These are phyloP conservation scores for Vanessa cardui DNA, from an alignment of 2,888 invertebrate genomes.

Conservation along the genomic window DNA sequence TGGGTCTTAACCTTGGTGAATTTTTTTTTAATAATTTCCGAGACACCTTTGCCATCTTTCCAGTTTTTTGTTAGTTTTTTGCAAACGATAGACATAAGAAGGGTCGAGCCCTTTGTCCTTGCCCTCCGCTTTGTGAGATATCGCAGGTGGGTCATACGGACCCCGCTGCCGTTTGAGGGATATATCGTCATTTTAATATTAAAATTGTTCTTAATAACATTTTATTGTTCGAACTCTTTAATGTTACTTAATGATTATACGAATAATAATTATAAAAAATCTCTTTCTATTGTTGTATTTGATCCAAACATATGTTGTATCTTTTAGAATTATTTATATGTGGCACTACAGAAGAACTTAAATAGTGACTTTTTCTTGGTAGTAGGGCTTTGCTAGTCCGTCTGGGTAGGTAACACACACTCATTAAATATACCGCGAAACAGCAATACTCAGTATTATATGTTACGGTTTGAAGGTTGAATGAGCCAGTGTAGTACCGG, in stretches of 20 bases:
- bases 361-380: no score
- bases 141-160: slow-evolving; percentile 77
- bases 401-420: no score
- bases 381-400: no score
- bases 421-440: no score
- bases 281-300: no score
- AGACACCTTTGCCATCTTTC: slow-evolving; percentile 82
- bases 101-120: slow-evolving; percentile 68
- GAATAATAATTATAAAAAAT: no score
- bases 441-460: no score
- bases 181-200: slow-evolving; percentile 42
- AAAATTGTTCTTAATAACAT: slow-evolving; percentile 25
- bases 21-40: slow-evolving; percentile 73
- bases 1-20: slow-evolving; percentile 80
- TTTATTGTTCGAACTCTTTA: neutral
- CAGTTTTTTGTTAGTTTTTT: slow-evolving; percentile 71
- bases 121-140: slow-evolving; percentile 63
- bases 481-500: no score
- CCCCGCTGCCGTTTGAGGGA: slow-evolving; percentile 39
- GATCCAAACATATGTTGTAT: no score
- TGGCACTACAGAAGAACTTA: no score
- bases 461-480: no score
- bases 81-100: slow-evolving; percentile 53
- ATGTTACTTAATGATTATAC: neutral
- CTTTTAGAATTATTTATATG: no score